Percentiles rank a stretch among this genome's conserved stretches.
Evolutionary conservation across 2,888 invertebrate species (phyloP).

Genomic region (Melieria omissa): DNA sequence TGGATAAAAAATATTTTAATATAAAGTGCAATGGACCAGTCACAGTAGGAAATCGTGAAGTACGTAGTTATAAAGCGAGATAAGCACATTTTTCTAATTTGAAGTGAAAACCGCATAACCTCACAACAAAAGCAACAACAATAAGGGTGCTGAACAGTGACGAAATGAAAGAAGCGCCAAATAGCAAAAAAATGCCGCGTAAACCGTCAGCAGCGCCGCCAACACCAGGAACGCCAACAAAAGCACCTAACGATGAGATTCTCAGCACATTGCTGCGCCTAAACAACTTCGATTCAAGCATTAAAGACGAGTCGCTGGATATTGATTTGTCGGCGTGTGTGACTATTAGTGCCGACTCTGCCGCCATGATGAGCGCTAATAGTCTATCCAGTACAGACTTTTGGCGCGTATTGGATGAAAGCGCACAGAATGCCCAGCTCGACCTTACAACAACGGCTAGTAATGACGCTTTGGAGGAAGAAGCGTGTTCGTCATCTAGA

Average conservation of each 20-base stretch:
- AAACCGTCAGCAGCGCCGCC: slow-evolving; percentile 49
- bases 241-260: slow-evolving; percentile 61
- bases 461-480: slow-evolving; percentile 25
- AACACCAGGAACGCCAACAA: slow-evolving; percentile 54
- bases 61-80: slow-evolving; percentile 10
- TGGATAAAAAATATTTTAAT: not conserved
- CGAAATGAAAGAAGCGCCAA: slow-evolving; percentile 59
- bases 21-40: slow-evolving; percentile 6
- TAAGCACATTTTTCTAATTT: not conserved
- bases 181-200: slow-evolving; percentile 64
- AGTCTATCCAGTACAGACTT: slow-evolving; percentile 64
- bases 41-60: slow-evolving; percentile 16
- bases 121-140: not conserved
- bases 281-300: slow-evolving; percentile 65
- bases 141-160: not conserved
- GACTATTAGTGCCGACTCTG: slow-evolving; percentile 59
- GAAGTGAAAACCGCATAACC: slow-evolving; percentile 28
- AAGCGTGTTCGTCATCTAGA: too few relatives aligned
- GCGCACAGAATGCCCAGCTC: slow-evolving; percentile 59
- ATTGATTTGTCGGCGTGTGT: slow-evolving; percentile 66
- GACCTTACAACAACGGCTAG: slow-evolving; percentile 43
- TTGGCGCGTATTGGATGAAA: slow-evolving; percentile 64
- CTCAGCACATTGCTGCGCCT: slow-evolving; percentile 61
- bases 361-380: slow-evolving; percentile 59
- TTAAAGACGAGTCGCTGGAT: slow-evolving; percentile 65